Conservation (phyloP, 92 coral and sea anemone species). For the Palythoa grandis region DNA sequence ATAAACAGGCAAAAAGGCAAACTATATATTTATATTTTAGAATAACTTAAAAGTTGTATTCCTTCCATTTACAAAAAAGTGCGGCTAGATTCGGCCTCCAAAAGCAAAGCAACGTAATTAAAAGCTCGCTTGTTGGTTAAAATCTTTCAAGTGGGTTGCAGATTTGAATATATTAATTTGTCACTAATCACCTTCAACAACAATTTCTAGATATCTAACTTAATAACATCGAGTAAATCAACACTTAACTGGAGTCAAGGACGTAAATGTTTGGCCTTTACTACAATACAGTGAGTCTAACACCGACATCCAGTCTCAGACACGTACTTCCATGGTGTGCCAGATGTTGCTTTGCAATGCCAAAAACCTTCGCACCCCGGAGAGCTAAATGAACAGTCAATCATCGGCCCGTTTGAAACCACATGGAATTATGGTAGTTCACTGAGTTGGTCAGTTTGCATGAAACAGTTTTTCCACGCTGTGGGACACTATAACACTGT, state of each 20-base stretch:
- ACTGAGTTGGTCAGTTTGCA: background rate
- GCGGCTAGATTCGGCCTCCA: background rate
- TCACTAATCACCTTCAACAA: background rate
- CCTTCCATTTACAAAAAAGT: background rate
- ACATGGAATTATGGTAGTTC: slow-evolving; percentile 5
- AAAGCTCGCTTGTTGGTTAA: background rate
- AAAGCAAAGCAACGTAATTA: background rate
- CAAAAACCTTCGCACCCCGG: background rate
- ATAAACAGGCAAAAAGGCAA: background rate
- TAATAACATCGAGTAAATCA: background rate
- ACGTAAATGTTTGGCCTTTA: background rate
- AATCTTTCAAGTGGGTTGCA: background rate
- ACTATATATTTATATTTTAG: background rate
- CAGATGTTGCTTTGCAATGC: background rate
- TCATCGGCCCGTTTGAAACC: slow-evolving; percentile 26
- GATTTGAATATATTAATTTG: background rate
- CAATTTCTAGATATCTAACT: background rate
- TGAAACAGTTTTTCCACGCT: background rate
- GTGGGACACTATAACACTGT: background rate
- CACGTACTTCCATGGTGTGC: background rate
- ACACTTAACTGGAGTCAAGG: background rate
- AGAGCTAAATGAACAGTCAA: background rate
- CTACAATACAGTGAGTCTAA: background rate
- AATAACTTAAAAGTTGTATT: background rate
- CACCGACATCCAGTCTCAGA: background rate